Conservation (phyloP, 2,888 invertebrate species). For the Cinara cedri region DNA sequence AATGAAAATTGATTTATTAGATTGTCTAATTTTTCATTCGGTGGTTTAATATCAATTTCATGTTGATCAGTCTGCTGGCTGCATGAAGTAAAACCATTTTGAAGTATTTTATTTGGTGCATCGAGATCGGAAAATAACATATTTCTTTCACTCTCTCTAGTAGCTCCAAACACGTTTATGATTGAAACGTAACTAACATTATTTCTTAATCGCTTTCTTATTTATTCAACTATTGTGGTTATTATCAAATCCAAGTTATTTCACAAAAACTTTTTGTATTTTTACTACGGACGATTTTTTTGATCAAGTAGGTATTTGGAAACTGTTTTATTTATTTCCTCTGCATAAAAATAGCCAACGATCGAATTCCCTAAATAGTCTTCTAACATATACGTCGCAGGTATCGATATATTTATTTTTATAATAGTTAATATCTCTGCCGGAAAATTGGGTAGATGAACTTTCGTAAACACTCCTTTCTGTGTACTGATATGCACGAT, state of each 20-base stretch:
- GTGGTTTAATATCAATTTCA: too few species aligned
- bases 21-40: neutral
- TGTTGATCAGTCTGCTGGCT: too few species aligned
- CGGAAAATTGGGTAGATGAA: neutral
- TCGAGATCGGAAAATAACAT: neutral
- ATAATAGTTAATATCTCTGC: neutral
- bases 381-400: neutral
- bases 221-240: too few species aligned
- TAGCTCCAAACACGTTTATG: constrained; percentile 1
- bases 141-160: neutral
- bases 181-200: too few species aligned
- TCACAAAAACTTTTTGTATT: too few species aligned
- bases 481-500: too few species aligned
- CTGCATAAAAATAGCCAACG: constrained; percentile 61
- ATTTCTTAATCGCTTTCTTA: too few species aligned
- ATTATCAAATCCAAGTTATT: too few species aligned
- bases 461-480: neutral
- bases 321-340: constrained; percentile 60
- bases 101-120: too few species aligned
- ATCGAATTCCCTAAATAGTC: constrained; percentile 54
- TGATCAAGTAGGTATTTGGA: constrained; percentile 60
- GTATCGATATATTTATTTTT: neutral
- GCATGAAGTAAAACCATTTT: too few species aligned
- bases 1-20: too few species aligned
- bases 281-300: constrained; percentile 60